Base-by-base conservation (phyloP, 2,797 vertebrate genomes). In the Sarcoramphus papa region DNA sequence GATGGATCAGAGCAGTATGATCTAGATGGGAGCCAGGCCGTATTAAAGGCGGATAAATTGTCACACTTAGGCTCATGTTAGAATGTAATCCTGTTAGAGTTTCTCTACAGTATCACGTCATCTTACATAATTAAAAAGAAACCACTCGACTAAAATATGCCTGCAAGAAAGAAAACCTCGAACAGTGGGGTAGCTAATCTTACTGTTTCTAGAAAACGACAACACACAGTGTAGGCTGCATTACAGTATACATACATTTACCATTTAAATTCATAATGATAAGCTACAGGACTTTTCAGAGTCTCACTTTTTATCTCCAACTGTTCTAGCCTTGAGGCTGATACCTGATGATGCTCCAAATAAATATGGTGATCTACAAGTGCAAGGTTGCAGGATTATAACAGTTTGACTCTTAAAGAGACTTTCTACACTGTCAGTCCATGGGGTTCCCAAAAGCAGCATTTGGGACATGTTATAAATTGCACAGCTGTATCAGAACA, bases 31-130 rank as follows among this genome's bases (percentile, higher is more conserved):
- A 95, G 33, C 82, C 96, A 97, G 94, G 86, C 68, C 41, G 7
- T 80, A 60, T 90, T 95, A 97, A 90, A 97, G 81, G 79, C 51
- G 0, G 93, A 96, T 97, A 85, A 96, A 93, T 84, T 91, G 95
- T 92, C 92, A 96, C 88, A 77, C 84, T 97, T 70, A 43, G 87
- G 76, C 64, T 90, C 28, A 53, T 93, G 86, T 86, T 96, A 93
- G 87, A 78, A 56, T 75, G 50, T 97, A 97, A 97, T 98, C 95
- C 90, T 92, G 81, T 97, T 97, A 97, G 88, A 75, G 75, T 79
- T 93, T 97, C 96, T 97, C 89, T 89, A 78, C 88, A 82, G 91
- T 50, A 90, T 91, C 86, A 87, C 17, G 18, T 96, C 85, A 93
- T 95, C 83, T 89, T 74, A 74, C 23, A 62, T 95, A 97, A 97